Base-by-base conservation (phyloP, 2,888 invertebrate species). In the Drosophila niveifrons region DNA sequence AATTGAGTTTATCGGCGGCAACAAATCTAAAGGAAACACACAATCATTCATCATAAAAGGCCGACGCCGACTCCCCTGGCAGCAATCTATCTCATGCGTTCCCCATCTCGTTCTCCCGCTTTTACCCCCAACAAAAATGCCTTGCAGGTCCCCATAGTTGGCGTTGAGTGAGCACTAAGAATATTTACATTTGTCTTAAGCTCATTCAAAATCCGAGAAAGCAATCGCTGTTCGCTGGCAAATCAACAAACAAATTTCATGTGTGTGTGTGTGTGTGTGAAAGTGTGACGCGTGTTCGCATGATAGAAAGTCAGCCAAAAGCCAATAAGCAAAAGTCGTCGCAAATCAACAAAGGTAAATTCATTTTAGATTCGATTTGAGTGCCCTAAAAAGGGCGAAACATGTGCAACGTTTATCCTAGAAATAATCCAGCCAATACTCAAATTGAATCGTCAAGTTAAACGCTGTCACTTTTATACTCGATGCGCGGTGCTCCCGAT, bases 161-260 rank as follows among this genome's bases (percentile, higher is more conserved):
- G 62, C 66, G 57, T 69, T 75, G 75, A 53, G 73, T 52, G 73
- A 71, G 68, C 77, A 66, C 74, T 72, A 77, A 72, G 78, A 83
- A 75, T 83, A 83, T 83, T 83, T 83, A 77, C 84, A 86, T 83
- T 86, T 86, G 83, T 75, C 87, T 86, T 81, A 74, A 83, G 81
- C 84, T 81, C 77, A 71, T 64, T 72, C 66, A 57, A 71, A 82
- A 82, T 82, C 75, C 75, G 64, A 68, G 83, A 78, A 59, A 80
- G 80, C 71, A 67, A 82, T 78, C 78, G 78, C 41, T 59, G 71
- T 70, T 71, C 67, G 64, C 71, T 58, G 39, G 62, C 63, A 66
- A 82, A 77, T 79, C 79, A 78, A 70, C 73, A 78, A 69, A 66
- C 70, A 66, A 58, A 44, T 47, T 57, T 39, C 23, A 23, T 23